These are phyloP conservation scores for Vandiemenella viatica DNA, from an alignment of 2,888 invertebrate species.

Conservation along the genomic window DNA sequence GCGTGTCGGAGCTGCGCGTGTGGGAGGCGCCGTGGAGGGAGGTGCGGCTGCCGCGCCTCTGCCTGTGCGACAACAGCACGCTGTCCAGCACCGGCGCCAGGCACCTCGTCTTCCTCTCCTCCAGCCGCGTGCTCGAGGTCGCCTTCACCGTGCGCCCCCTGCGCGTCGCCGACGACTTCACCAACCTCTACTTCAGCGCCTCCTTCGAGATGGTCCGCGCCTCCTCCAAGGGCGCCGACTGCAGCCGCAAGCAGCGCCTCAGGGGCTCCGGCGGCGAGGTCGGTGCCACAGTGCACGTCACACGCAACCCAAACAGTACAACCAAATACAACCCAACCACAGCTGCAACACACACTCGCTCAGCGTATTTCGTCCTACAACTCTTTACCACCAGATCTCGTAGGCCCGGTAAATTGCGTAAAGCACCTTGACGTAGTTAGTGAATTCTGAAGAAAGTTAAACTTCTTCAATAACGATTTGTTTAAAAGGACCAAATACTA, in stretches of 20 bases:
- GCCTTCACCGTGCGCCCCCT: conserved; percentile 59
- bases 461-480: too few species aligned
- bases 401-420: too few species aligned
- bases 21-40: conserved; percentile 61
- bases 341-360: too few species aligned
- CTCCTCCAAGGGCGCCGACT: too few species aligned
- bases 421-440: too few species aligned
- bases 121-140: conserved; percentile 55
- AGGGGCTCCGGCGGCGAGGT: conserved; percentile 31
- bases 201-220: conserved; percentile 47
- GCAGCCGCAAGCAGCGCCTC: conserved; percentile 46
- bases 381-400: too few species aligned
- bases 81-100: conserved; percentile 30
- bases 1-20: conserved; percentile 39
- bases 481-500: too few species aligned
- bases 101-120: conserved; percentile 46
- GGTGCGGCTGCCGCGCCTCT: conserved; percentile 52
- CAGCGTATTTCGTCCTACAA: too few species aligned
- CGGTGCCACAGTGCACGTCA: too few species aligned
- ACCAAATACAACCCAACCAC: too few species aligned
- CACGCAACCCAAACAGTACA: too few species aligned
- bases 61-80: conserved; percentile 60
- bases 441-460: too few species aligned
- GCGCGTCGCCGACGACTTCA: conserved; percentile 65
- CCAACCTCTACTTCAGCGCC: conserved; percentile 64